Conservation (phyloP, 2,888 invertebrate genomes). For the Nudaria mundana region DNA sequence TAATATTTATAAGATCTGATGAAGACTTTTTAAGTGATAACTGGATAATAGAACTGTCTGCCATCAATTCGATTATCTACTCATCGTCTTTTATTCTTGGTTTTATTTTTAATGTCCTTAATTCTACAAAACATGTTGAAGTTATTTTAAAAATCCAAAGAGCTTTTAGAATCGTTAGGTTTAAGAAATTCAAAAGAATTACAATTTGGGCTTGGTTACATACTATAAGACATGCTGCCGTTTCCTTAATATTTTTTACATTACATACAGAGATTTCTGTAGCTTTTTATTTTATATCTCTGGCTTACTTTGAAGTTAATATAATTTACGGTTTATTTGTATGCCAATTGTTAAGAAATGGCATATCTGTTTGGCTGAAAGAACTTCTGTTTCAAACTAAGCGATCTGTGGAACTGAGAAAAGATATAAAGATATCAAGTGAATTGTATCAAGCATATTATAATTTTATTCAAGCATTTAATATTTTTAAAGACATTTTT, state of each 20-base stretch:
- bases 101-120: not conserved
- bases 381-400: not conserved
- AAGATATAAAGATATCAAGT: not conserved
- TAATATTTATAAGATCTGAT: not conserved
- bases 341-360: not conserved
- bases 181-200: not conserved
- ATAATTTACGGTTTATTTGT: not conserved
- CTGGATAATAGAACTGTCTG: not conserved
- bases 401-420: not conserved
- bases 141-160: conserved; percentile 11
- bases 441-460: conserved; percentile 1
- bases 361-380: not conserved
- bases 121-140: conserved; percentile 4
- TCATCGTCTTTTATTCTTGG: not conserved
- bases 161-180: conserved; percentile 5
- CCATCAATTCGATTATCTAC: not conserved
- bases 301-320: conserved; percentile 3
- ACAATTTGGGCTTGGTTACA: not conserved
- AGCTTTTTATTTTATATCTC: not conserved
- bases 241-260: not conserved
- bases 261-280: not conserved
- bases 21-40: not conserved
- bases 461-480: conserved; percentile 1
- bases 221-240: not conserved
- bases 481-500: conserved; percentile 4